Conservation (phyloP, 2,797 vertebrate species). For the Merluccius polli region DNA sequence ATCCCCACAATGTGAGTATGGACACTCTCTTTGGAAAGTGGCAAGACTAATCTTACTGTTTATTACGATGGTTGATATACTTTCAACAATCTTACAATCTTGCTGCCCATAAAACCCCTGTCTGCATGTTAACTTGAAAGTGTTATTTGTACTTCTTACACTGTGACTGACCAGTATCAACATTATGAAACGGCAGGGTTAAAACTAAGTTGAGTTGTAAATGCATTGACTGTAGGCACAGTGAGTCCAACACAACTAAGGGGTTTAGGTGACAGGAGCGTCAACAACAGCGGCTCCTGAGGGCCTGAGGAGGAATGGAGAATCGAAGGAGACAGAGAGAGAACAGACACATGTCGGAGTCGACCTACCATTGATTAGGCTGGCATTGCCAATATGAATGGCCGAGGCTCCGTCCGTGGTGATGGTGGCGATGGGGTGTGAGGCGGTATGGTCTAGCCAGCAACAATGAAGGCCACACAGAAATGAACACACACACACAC, state of each 20-base stretch:
- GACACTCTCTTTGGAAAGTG: background rate
- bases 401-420: conserved; percentile 94
- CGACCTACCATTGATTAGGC: conserved; percentile 99
- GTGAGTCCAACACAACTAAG: conserved; percentile 37
- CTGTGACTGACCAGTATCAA: conserved; percentile 38
- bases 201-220: background rate
- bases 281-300: conserved; percentile 35
- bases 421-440: conserved; percentile 90
- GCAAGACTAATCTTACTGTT: background rate
- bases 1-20: background rate
- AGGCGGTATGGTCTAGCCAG: conserved; percentile 92
- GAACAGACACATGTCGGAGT: conserved; percentile 68
- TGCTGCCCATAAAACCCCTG: background rate
- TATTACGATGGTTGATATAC: background rate
- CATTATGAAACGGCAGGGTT: conserved; percentile 9
- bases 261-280: conserved; percentile 26
- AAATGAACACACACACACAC: conserved; percentile 54
- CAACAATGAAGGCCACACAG: conserved; percentile 82
- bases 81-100: background rate
- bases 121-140: no score
- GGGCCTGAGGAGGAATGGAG: conserved; percentile 32
- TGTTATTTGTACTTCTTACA: no score
- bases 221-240: conserved; percentile 49
- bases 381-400: conserved; percentile 92
- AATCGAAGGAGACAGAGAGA: conserved; percentile 45